Conservation (phyloP, 1,140 invertebrate species). For the Onthophagus taurus region DNA sequence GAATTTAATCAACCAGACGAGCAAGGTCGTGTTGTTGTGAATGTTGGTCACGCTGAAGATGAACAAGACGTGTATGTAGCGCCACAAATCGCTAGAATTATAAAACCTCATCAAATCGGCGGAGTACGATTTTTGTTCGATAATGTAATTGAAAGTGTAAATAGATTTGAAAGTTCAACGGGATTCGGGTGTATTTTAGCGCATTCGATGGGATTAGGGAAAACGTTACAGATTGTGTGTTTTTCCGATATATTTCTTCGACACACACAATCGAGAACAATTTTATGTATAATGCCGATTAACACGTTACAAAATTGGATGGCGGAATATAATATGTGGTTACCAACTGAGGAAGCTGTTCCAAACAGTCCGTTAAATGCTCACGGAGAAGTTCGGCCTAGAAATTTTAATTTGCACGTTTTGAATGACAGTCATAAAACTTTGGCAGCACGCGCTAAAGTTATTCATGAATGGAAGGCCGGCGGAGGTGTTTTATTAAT, state of each 20-base stretch:
- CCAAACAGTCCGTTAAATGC: conserved; percentile 41
- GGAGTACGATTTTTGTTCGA: conserved; percentile 94
- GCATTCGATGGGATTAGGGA: conserved; percentile 99
- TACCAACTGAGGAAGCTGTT: conserved; percentile 54
- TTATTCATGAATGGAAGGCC: conserved; percentile 70
- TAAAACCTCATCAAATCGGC: conserved; percentile 96
- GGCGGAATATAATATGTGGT: conserved; percentile 95
- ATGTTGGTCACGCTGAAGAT: conserved; percentile 87
- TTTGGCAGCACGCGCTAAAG: conserved; percentile 50
- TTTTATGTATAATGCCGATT: conserved; percentile 96
- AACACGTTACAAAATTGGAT: conserved; percentile 99
- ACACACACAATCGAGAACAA: conserved; percentile 77
- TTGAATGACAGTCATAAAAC: conserved; percentile 94
- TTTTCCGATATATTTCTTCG: conserved; percentile 94
- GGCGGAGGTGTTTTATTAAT: conserved; percentile 90
- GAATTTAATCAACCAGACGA: conserved; percentile 86
- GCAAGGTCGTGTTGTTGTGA: conserved; percentile 85
- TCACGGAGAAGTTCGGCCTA: conserved; percentile 53
- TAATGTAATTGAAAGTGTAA: conserved; percentile 88
- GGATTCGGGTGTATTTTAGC: conserved; percentile 97
- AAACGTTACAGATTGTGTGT: conserved; percentile 93
- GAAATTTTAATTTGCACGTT: conserved; percentile 81
- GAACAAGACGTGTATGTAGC: conserved; percentile 92
- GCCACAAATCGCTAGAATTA: conserved; percentile 81
- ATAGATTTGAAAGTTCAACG: conserved; percentile 76